Evolutionary conservation across 2,797 vertebrate species (phyloP), one percentile per base, ranked within the genome.

Genomic region (Periparus ater): DNA sequence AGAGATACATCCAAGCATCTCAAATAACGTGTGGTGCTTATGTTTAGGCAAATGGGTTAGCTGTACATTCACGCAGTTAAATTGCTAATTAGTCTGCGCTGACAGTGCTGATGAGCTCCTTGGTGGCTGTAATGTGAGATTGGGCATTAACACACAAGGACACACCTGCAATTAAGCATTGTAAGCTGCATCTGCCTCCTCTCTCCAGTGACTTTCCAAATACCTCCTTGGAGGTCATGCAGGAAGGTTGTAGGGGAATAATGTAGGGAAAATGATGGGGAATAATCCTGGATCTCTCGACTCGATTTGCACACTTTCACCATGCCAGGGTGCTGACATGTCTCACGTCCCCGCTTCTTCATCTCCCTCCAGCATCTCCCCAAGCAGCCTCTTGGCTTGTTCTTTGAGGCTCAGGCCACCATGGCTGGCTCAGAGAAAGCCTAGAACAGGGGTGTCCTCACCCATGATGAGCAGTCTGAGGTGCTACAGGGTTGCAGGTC

Each of bases 231-330:
- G 82, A 95, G 19, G 55, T 73, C 58, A 23, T 6, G 19, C 0
- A 11, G 68, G 29, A 76, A 80, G 65, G 45, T 42, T 78, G 54
- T 65, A 65, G 17, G 74, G 27, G 50, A 68, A n/a, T n/a, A n/a
- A n/a, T n/a, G n/a, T n/a, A n/a, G n/a, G n/a, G n/a, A n/a, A n/a
- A n/a, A n/a, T n/a, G 61, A 50, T 11, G 17, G 26, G 53, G 23
- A 86, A 68, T 0, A 1, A 32, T 58, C 81, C 70, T 88, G 85
- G 53, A 86, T 67, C 38, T 74, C 68, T 60, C 4, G 3, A 34
- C 71, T 85, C 42, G 0, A 7, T 17, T 45, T 45, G 12, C 36
- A n/a, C 0, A 0, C 16, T 72, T 79, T 79, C 0, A 2, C 26
- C 4, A 1, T 54, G 57, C 21, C 80, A 66, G 9, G 14, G 19